phyloP scores from a whole-genome alignment of 1,140 invertebrate species.

The Drosophila funebris region DNA sequence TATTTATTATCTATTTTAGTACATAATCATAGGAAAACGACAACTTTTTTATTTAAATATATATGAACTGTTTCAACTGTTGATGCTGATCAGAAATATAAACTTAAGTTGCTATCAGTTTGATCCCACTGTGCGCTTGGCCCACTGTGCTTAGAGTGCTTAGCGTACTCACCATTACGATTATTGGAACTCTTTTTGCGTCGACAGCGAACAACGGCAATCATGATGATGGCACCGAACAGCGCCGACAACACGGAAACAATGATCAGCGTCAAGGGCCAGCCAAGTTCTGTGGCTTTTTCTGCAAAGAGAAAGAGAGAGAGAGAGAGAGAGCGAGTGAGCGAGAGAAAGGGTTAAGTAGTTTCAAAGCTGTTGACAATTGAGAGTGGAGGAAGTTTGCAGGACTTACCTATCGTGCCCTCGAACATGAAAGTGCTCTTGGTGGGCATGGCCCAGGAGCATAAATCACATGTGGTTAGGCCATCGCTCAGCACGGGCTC shows the following conservation, averaged over 20 bases:
- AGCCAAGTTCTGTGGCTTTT: constrained; percentile 84
- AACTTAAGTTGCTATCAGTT: too few relatives aligned
- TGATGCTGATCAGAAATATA: too few relatives aligned
- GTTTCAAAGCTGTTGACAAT: constrained; percentile 1
- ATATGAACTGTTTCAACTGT: too few relatives aligned
- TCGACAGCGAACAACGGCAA: constrained; percentile 84
- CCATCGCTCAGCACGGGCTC: constrained; percentile 86
- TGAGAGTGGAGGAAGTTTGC: constrained; percentile 14
- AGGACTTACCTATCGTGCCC: constrained; percentile 80
- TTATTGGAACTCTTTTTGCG: constrained; percentile 82
- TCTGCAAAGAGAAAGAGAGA: constrained; percentile 70
- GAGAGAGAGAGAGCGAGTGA: neutral
- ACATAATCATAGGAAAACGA: too few relatives aligned
- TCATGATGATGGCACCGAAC: constrained; percentile 85
- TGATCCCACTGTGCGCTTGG: neutral
- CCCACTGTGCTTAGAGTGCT: neutral
- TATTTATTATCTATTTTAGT: too few relatives aligned
- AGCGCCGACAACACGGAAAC: constrained; percentile 85
- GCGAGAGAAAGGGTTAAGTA: neutral
- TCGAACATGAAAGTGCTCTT: constrained; percentile 83
- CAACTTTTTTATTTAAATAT: too few relatives aligned
- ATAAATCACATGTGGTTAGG: constrained; percentile 89
- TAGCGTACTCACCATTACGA: constrained; percentile 78
- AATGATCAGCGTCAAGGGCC: constrained; percentile 85
- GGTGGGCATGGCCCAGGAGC: constrained; percentile 87